Evolutionary conservation across 2,888 invertebrate species (phyloP), one percentile per base, ranked within the genome.

Genomic region (Tetanocera ferruginea): DNA sequence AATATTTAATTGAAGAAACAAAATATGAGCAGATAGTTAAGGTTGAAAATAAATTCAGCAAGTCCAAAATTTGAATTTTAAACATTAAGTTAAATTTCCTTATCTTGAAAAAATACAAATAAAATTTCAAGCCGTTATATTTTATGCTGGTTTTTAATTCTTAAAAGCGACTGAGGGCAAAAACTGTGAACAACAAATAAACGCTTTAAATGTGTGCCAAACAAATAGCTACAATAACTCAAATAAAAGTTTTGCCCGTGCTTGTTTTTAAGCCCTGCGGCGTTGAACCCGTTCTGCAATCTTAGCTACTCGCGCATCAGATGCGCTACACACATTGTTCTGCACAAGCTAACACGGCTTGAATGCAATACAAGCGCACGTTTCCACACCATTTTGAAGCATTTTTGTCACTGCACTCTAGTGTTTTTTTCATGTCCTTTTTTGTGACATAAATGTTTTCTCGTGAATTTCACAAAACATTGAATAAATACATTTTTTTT

Each of bases 211-310:
- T 66, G 67, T 75, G 34, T 67, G 66, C 75, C 72, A 72, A 76
- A 77, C 64, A 77, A 79, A 79, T 79, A 77, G 71, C 77, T 73
- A 76, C 77, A 76, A 79, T 79, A 79, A 79, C 75, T 75, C 72
- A 77, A 77, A 79, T 72, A 77, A 79, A 66, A 69, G 71, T 77
- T 66, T 74, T 77, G 28, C 79, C 62, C 43, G 37, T 74, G 43
- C 14, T 55, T 28, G n/a, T 60, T 2, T 11, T 43, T 3, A 37
- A 28, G 11, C 76, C 78, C 76, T 73, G 78, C 70, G 49, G 76
- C 57, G 76, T 64, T 77, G 75, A 79, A 77, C 76, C 76, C 69
- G n/a, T n/a, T 70, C 19, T 43, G 51, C 73, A 75, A 55, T 76
- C 77, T 57, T 67, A n/a, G n/a, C n/a, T n/a, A 69, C 72, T 75